These are phyloP conservation scores for Bugulina stolonifera DNA, from an alignment of 2,888 invertebrate species.

Conservation along the genomic window DNA sequence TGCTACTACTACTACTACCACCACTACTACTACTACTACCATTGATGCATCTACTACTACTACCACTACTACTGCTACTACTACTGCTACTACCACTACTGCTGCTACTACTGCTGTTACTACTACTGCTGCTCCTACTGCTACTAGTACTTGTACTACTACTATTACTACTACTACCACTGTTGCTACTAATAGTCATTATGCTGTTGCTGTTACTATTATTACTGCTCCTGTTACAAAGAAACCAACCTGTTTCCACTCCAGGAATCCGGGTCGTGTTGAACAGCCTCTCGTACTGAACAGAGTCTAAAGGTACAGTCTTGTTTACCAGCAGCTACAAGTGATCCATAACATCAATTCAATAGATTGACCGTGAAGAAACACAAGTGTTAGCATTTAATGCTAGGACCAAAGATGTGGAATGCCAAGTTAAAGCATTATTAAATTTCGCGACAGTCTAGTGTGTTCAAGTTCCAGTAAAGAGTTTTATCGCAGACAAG, in stretches of 20 bases:
- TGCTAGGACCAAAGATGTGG: too few relatives aligned
- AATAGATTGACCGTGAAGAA: too few relatives aligned
- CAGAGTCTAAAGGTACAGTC: conserved; percentile 88
- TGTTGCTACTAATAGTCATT: neutral
- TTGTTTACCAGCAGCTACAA: conserved; percentile 78
- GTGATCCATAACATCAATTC: too few relatives aligned
- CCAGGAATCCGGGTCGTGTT: conserved; percentile 94
- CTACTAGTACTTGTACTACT: neutral
- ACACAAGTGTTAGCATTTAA: too few relatives aligned
- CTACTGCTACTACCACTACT: neutral
- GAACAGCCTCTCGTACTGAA: conserved; percentile 95
- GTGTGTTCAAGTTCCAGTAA: too few relatives aligned
- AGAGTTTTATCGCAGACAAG: too few relatives aligned
- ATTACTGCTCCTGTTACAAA: neutral
- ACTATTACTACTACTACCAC: neutral
- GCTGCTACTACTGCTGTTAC: neutral
- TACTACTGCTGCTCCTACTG: neutral
- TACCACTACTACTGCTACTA: neutral
- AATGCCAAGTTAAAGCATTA: too few relatives aligned
- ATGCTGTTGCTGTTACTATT: neutral
- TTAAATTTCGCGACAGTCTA: too few relatives aligned
- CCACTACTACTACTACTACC: neutral
- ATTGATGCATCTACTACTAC: neutral
- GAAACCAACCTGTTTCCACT: conserved; percentile 65
- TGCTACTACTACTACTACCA: neutral